These are phyloP conservation scores for Microhierax caerulescens DNA, from an alignment of 2,797 vertebrate species.

Conservation along the genomic window DNA sequence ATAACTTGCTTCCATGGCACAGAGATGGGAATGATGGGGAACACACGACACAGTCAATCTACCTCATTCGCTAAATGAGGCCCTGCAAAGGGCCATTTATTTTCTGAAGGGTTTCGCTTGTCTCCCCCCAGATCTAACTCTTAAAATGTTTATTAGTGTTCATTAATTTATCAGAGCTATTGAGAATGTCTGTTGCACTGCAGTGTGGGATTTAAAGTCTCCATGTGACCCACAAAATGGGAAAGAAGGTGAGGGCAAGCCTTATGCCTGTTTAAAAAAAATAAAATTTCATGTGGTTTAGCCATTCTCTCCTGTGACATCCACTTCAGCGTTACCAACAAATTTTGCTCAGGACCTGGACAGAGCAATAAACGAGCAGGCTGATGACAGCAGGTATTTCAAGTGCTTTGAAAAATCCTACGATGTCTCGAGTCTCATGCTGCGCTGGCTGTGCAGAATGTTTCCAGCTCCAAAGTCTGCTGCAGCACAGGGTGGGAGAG, in stretches of 20 bases:
- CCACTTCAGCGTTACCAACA: fast-evolving
- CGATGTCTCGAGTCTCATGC: fast-evolving
- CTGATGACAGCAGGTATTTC: background rate
- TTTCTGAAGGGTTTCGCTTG: background rate
- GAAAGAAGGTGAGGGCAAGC: background rate
- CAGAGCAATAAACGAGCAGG: background rate
- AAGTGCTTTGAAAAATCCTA: background rate
- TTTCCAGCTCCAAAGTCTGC: background rate
- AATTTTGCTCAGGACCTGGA: background rate
- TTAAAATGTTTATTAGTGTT: background rate
- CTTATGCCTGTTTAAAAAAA: background rate
- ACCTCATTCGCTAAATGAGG: background rate
- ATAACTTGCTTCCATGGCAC: background rate
- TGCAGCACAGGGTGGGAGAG: background rate
- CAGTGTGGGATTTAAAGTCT: background rate
- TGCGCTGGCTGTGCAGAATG: background rate
- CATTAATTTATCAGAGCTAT: background rate
- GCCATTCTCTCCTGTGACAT: background rate
- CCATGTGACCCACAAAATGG: background rate
- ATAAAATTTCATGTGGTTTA: background rate
- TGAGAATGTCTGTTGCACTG: background rate
- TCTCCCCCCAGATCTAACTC: background rate
- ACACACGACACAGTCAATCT: fast-evolving
- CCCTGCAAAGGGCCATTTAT: background rate
- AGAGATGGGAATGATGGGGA: background rate